Evolutionary conservation across 2,888 invertebrate species (phyloP), one percentile per base, ranked within the genome.

Genomic region (Nemurella pictetii): DNA sequence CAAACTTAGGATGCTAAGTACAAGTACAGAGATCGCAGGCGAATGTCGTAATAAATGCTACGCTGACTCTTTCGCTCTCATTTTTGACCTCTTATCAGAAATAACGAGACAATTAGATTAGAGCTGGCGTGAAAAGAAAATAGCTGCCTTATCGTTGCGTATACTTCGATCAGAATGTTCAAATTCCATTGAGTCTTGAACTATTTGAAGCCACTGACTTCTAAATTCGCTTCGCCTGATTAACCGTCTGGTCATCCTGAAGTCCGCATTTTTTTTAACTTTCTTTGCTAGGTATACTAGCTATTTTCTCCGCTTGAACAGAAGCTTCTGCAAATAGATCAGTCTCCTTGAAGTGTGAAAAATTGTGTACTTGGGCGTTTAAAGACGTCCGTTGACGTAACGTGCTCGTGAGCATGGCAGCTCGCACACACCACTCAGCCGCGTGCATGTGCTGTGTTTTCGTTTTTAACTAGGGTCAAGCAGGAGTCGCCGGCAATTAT

Each of bases 401-500:
- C 20, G 55, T 55, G 12, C 55, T 32, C 32, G n/a, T n/a, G n/a
- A 55, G 55, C 55, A 55, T 55, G 55, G 9, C 55, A n/a, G n/a
- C n/a, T n/a, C n/a, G n/a, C n/a, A n/a, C n/a, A n/a, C n/a, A n/a
- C n/a, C n/a, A n/a, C n/a, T n/a, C n/a, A n/a, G n/a, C n/a, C n/a
- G n/a, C n/a, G n/a, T n/a, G n/a, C n/a, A n/a, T 55, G 12, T 55
- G 20, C 20, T 55, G 55, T 55, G 20, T 55, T 55, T 20, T 80
- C 1, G 81, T 72, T 72, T 36, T 32, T 28, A 80, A 78, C 28
- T 55, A 29, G 30, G n/a, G 80, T 20, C n/a, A 27, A 28, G 72
- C 77, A 55, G 12, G 73, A 74, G 32, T 55, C 83, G 32, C 15
- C 78, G 15, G 9, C 28, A 78, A 78, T 78, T 78, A 78, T 78